These are phyloP conservation scores for Aegithalos caudatus DNA, from an alignment of 2,113 vertebrate genomes.

Conservation along the genomic window DNA sequence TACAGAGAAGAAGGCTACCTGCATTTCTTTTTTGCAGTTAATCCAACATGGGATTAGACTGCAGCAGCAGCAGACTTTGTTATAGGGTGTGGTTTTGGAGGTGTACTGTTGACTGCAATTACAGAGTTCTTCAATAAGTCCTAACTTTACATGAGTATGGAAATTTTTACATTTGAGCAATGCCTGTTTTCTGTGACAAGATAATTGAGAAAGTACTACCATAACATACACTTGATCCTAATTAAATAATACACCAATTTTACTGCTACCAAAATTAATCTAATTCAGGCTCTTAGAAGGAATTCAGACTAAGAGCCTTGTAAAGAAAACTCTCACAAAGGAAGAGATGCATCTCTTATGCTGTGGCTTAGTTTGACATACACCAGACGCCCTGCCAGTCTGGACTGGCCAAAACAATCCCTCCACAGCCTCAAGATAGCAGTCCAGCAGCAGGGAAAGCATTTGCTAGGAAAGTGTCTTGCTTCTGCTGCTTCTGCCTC, in stretches of 20 bases:
- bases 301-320: background rate
- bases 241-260: background rate
- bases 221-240: background rate
- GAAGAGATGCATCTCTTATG: background rate
- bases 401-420: background rate
- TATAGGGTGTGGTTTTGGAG: background rate
- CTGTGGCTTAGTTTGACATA: background rate
- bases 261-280: background rate
- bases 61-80: background rate
- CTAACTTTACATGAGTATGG: background rate
- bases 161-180: background rate
- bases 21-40: background rate
- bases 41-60: background rate
- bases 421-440: rapidly evolving
- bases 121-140: background rate
- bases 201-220: background rate
- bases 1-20: background rate
- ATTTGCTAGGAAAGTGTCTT: rapidly evolving
- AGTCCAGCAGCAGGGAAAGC: background rate
- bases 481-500: background rate
- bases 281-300: background rate
- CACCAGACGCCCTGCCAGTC: background rate
- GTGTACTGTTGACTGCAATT: background rate
- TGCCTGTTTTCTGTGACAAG: background rate
- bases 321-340: background rate